These are phyloP conservation scores for Pseudonaja textilis DNA, from an alignment of 2,113 vertebrate species.

Conservation along the genomic window DNA sequence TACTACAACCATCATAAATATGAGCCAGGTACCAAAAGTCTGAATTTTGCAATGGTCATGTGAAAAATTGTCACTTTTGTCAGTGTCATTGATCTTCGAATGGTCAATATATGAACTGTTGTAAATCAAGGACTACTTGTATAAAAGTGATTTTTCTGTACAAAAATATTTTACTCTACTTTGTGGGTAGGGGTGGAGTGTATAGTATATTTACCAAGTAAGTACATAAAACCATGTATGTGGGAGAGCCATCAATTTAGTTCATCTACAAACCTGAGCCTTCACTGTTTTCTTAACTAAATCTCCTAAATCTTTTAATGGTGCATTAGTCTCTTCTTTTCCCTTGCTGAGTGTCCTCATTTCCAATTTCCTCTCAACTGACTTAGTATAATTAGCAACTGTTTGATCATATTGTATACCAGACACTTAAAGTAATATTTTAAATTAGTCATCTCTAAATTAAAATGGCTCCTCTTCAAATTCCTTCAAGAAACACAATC, in stretches of 20 bases:
- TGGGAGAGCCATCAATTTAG: background rate
- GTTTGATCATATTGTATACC: background rate
- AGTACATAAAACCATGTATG: background rate
- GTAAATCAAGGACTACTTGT: background rate
- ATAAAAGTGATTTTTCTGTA: background rate
- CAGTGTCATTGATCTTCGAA: background rate
- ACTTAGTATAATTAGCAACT: background rate
- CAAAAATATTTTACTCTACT: background rate
- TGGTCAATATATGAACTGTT: background rate
- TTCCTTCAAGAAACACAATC: background rate
- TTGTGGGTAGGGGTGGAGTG: background rate
- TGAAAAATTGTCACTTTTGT: background rate
- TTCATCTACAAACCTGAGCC: background rate
- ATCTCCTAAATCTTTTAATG: background rate
- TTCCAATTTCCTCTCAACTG: background rate
- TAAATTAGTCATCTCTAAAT: background rate
- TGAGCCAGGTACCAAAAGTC: background rate
- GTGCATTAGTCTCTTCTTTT: conserved; percentile 1
- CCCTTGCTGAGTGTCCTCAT: background rate
- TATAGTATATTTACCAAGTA: background rate
- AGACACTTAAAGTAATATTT: background rate
- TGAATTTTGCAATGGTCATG: background rate
- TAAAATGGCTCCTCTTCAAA: background rate
- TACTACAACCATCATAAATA: background rate
- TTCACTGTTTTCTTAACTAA: background rate